Conservation (phyloP, 2,888 invertebrate species). For the Cetonia aurata region DNA sequence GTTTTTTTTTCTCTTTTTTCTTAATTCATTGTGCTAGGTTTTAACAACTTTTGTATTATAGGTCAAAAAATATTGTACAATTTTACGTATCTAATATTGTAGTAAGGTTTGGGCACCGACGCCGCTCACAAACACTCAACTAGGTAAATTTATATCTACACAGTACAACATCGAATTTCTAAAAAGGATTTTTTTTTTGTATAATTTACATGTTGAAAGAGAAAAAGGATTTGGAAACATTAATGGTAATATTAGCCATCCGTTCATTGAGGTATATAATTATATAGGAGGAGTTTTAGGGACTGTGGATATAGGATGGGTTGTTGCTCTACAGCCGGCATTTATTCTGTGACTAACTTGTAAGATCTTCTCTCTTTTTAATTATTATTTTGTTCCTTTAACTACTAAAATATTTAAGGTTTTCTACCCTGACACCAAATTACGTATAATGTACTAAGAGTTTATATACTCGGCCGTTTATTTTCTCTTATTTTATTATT, state of each 20-base stretch:
- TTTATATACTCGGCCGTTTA: constrained; percentile 70
- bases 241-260: constrained; percentile 52
- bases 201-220: constrained; percentile 53
- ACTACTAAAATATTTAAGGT: constrained; percentile 62
- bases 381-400: constrained; percentile 37
- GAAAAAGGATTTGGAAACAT: constrained; percentile 55
- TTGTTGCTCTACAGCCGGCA: not conserved
- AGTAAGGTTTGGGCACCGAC: constrained; percentile 28
- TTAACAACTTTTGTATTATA: constrained; percentile 39
- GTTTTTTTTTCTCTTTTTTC: constrained; percentile 36
- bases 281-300: constrained; percentile 28
- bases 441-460: constrained; percentile 86
- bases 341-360: constrained; percentile 30
- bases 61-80: constrained; percentile 65
- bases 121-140: constrained; percentile 54
- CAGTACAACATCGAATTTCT: constrained; percentile 62
- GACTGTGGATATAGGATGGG: constrained; percentile 6
- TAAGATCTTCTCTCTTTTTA: constrained; percentile 36
- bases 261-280: constrained; percentile 9
- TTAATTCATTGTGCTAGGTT: constrained; percentile 35
- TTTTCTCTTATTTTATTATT: constrained; percentile 47
- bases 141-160: constrained; percentile 57
- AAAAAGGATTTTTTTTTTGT: constrained; percentile 61
- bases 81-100: constrained; percentile 65
- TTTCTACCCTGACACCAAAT: constrained; percentile 88